A percentile compares a stretch with the other conserved stretches of the same genome.
Conservation (phyloP, 2,888 invertebrate species). For the Amblyjoppa fuscipennis region DNA sequence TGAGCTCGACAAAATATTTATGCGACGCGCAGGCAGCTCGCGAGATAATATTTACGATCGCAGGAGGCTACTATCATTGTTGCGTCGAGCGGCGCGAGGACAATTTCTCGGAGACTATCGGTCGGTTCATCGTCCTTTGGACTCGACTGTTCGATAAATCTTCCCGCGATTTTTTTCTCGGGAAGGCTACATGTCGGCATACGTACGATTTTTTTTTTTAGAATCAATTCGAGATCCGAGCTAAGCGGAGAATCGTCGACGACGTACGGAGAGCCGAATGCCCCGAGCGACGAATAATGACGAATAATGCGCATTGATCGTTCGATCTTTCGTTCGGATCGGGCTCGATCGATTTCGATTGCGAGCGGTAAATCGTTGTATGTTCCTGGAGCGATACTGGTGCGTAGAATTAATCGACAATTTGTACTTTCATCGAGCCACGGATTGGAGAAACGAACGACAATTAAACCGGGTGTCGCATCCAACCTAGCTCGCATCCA, state of each 20-base stretch:
- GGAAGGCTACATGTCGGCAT: neutral
- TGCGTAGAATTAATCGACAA: slow-evolving; percentile 10
- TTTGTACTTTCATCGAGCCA: slow-evolving; percentile 12
- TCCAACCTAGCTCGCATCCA: slow-evolving; percentile 16
- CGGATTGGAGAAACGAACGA: neutral
- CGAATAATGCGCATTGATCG: neutral
- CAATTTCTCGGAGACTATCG: neutral
- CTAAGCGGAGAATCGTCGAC: neutral
- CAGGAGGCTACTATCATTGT: slow-evolving; percentile 5
- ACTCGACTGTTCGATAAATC: neutral
- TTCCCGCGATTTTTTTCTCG: neutral
- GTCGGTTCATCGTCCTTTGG: neutral
- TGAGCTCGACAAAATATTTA: neutral
- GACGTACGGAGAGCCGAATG: neutral
- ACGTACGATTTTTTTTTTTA: neutral
- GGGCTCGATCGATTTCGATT: neutral
- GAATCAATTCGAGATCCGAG: neutral
- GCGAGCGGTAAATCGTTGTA: neutral
- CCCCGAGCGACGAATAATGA: neutral
- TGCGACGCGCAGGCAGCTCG: neutral
- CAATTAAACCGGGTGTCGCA: slow-evolving; percentile 33
- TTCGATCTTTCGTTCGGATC: neutral
- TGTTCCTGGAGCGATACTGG: neutral
- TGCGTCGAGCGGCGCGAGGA: neutral
- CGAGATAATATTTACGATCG: neutral